Evolutionary conservation across 2,888 invertebrate species (phyloP), one percentile per base, ranked within the genome.

Genomic region (Agriopis aurantiaria): DNA sequence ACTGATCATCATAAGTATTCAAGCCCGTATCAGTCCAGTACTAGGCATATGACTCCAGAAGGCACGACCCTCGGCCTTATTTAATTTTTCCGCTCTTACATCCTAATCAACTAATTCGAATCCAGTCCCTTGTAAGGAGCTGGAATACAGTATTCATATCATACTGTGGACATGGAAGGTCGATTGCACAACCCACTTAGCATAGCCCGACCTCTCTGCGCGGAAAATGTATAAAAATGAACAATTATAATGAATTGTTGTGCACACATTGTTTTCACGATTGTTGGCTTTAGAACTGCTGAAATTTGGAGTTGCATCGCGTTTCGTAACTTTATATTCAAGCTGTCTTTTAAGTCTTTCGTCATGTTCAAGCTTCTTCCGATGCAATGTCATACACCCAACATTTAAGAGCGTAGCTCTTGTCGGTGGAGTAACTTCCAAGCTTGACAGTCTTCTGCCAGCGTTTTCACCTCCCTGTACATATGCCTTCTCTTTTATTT

Each of bases 151-250:
- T 12, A 11, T 57, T 8, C 14, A 55, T 40, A n/a, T 33, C 43
- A 33, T 55, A 63, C 51, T 43, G 52, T 12, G 60, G 14, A 23
- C 23, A 17, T 43, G 55, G 63, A 70, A 69, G 71, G 75, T 71
- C 68, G 61, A 63, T 70, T 70, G 55, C 69, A 65, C 62, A 71
- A 70, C 57, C 64, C 55, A 65, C 61, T 67, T 69, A 69, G 69
- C 64, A 68, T 66, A 64, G 23, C 12, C 48, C 69, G 69, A 71
- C 69, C 69, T 71, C 68, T 57, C 53, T 52, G 60, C 52, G 57
- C 58, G 61, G 61, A 65, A 65, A 65, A 56, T 61, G 46, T 65
- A 69, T 52, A 61, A 61, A 65, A 57, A 65, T 65, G 56, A 69
- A 69, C 69, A 61, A 65, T 69, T 57, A 65, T 53, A 69, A 64